These are phyloP conservation scores for Sphyrna mokarran DNA, from an alignment of 2,113 vertebrate species.

Conservation along the genomic window DNA sequence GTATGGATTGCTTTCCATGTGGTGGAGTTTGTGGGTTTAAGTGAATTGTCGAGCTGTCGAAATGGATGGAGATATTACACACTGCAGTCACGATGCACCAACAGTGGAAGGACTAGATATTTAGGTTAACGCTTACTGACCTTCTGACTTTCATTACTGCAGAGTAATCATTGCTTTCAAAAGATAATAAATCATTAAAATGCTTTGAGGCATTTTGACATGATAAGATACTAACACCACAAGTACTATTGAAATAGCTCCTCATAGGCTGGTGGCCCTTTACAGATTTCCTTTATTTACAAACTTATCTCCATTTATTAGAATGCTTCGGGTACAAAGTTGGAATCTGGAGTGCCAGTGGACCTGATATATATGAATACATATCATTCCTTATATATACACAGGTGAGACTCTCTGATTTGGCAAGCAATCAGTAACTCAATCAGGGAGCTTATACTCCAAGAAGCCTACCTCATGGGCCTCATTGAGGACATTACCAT, in stretches of 20 bases:
- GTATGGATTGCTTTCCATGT: background rate
- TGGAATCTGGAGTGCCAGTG: too few relatives aligned
- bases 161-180: background rate
- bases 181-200: background rate
- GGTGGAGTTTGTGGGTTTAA: background rate
- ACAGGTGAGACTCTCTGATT: too few relatives aligned
- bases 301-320: too few relatives aligned
- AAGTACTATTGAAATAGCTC: background rate
- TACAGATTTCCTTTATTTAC: too few relatives aligned
- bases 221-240: background rate
- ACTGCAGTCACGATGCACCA: background rate
- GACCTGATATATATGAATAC: too few relatives aligned
- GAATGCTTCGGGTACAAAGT: too few relatives aligned
- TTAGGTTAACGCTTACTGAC: background rate
- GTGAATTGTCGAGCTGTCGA: background rate
- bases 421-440: too few relatives aligned
- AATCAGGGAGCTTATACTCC: too few relatives aligned
- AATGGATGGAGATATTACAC: background rate
- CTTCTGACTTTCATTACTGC: background rate
- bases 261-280: too few relatives aligned
- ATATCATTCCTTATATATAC: too few relatives aligned
- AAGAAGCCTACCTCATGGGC: too few relatives aligned
- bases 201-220: background rate
- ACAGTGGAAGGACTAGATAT: background rate
- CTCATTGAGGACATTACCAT: too few relatives aligned